Evolutionary conservation across 2,888 invertebrate species (phyloP).

Genomic region (Sussaba pulchella): DNA sequence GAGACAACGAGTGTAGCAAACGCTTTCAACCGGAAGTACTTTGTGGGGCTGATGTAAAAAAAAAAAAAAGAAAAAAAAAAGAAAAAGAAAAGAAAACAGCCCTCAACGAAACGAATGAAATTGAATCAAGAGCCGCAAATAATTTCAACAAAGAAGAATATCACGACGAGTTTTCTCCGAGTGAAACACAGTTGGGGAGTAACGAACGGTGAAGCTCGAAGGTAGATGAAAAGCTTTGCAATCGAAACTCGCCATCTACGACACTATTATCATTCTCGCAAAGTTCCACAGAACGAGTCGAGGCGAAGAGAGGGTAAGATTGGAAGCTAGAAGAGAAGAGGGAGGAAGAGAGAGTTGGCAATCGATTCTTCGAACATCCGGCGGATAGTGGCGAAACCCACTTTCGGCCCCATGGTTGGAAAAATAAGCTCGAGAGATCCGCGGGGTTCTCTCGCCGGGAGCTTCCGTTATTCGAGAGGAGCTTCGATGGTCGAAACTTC

Average conservation of each 20-base stretch:
- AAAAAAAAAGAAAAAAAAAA: neutral
- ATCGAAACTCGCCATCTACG: constrained; percentile 38
- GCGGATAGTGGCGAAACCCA: constrained; percentile 22
- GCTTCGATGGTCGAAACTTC: constrained; percentile 44
- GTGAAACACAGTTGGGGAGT: neutral
- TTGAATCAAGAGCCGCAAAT: constrained; percentile 30
- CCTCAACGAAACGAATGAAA: constrained; percentile 37
- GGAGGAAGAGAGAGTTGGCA: constrained; percentile 2
- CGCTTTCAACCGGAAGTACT: constrained; percentile 12
- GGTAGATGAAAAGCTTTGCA: constrained; percentile 45
- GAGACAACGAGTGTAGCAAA: neutral
- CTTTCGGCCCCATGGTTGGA: constrained; percentile 33
- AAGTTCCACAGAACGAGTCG: constrained; percentile 22
- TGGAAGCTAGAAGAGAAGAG: neutral
- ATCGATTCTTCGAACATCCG: constrained; percentile 56
- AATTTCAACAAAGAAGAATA: constrained; percentile 10
- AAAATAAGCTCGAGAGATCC: constrained; percentile 47
- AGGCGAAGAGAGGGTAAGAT: neutral
- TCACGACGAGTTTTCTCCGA: neutral
- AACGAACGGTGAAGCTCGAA: constrained; percentile 19
- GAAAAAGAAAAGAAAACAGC: too few relatives aligned
- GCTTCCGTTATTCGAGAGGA: constrained; percentile 26
- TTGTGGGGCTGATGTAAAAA: constrained; percentile 13
- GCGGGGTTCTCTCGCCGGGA: constrained; percentile 5
- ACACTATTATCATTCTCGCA: constrained; percentile 45